Evolutionary conservation across 2,888 invertebrate species (phyloP), one percentile per base, ranked within the genome.

Genomic region (Polyploca ridens): DNA sequence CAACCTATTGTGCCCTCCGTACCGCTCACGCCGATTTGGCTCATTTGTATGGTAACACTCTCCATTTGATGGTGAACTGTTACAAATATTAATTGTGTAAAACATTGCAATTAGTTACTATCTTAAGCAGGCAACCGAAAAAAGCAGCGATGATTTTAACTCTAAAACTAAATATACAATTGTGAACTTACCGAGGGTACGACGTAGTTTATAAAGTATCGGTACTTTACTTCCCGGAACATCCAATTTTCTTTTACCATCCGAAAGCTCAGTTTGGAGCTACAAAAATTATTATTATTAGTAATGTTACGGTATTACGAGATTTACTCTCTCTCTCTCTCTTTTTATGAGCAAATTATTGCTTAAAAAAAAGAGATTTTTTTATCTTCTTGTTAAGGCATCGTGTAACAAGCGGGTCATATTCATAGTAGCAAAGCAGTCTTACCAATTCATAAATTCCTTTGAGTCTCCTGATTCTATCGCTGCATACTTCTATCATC

Each of bases 1-100:
- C 87, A 90, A 0, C 89, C 89, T 0, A 76, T 27, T 0, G 77
- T 70, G 4, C 90, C 90, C 44, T 83, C 83, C 0, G 68, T 33
- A 0, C 90, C 88, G 16, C 74, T 67, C 54, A 89, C 58, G 5
- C 76, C 78, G 1, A 92, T 62, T 70, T 93, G 92, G 33, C 80
- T 80, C 46, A 84, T 88, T 3, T 76, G 70, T n/a, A 92, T 54
- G 3, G 83, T 83, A n/a, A 87, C 70, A 33, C 73, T 82, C 58
- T 90, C 90, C n/a, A 91, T 69, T 0, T 69, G 64, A 5, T 81
- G 64, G 0, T 69, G 33, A 1, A 77, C 91, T 91, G 78, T 65
- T 16, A 62, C 54, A 64, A 58, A 60, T 35, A 62, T 16, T 35
- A 33, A 46, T 57, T 49, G 19, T 62, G 14, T 63, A 54, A 14